phyloP scores from a whole-genome alignment of 2,888 invertebrate species.

The Drosophila birchii region DNA sequence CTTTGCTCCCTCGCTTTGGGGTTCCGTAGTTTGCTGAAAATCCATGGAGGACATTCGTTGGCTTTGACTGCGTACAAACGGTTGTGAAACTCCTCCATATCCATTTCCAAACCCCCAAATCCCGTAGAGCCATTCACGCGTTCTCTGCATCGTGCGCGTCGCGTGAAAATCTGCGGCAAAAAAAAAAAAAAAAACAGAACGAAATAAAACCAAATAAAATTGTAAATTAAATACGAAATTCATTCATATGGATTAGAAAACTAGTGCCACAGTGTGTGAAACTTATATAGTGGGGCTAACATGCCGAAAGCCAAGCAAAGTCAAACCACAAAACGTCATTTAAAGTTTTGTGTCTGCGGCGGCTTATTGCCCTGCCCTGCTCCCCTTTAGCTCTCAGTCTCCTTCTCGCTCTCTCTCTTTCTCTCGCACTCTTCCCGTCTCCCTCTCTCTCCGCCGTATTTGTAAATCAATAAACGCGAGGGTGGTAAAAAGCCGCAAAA shows the following conservation, averaged over 20 bases:
- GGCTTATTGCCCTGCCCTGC: constrained; percentile 65
- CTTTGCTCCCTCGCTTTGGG: constrained; percentile 28
- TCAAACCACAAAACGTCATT: constrained; percentile 70
- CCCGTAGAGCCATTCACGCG: constrained; percentile 30
- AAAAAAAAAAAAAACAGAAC: constrained; percentile 7
- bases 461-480: constrained; percentile 80
- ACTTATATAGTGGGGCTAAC: constrained; percentile 13
- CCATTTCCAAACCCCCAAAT: constrained; percentile 25
- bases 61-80: constrained; percentile 78
- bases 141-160: constrained; percentile 50
- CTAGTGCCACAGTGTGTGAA: constrained; percentile 15
- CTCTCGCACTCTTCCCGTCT: constrained; percentile 17
- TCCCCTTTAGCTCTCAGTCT: constrained; percentile 14
- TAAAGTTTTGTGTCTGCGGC: constrained; percentile 73
- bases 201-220: constrained; percentile 51
- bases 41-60: constrained; percentile 78
- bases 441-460: constrained; percentile 47
- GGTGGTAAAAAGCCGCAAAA: constrained; percentile 77
- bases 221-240: constrained; percentile 49
- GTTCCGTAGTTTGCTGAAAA: constrained; percentile 47
- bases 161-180: constrained; percentile 50
- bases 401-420: constrained; percentile 1
- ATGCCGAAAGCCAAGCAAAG: constrained; percentile 52
- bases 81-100: constrained; percentile 76
- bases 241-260: neutral